Evolutionary conservation across 2,797 vertebrate genomes (phyloP), one percentile per base, ranked within the genome.

Genomic region (Aplochiton taeniatus): DNA sequence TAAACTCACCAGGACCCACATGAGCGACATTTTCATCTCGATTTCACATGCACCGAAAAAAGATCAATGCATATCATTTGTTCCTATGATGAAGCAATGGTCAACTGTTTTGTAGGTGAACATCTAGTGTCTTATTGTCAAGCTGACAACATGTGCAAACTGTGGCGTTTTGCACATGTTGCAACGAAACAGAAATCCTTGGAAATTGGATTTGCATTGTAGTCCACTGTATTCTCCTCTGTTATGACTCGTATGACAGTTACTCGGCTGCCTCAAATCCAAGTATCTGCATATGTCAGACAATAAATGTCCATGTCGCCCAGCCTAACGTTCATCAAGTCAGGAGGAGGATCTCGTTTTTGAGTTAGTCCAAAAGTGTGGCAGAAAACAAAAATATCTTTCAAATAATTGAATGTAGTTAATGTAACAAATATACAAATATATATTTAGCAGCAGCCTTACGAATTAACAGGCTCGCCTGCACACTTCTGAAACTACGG

Each of bases 1-100:
- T 0, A 96, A 74, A 20, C 80, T 86, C 58, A 87, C 82, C 83
- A 94, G 90, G 61, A 88, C 58, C 85, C 79, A 78, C 79, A 86
- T 44, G 5, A 89, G 75, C 49, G 90, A 74, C 92, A 94, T 90
- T 75, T 85, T 90, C 18, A n/a, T 3, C 50, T 10, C 54, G 11
- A 44, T 20, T 81, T 65, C 55, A 63, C 66, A 44, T 73, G 4
- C 77, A 61, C 7, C n/a, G n/a, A n/a, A n/a, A n/a, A n/a, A 17
- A 12, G 61, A 66, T 8, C 56, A 49, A 51, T 18, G 47, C 44
- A 63, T 44, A 45, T 44, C 6, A 45, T 44, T 52, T 18, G 17
- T 48, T 19, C 0, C 0, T 18, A 53, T 20, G 11, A 17, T 51
- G 7, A n/a, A 13, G 45, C 9, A 13, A 7, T 11, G 3, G 13